These are phyloP conservation scores for Anastrepha obliqua DNA, from an alignment of 1,140 invertebrate species.

Conservation along the genomic window DNA sequence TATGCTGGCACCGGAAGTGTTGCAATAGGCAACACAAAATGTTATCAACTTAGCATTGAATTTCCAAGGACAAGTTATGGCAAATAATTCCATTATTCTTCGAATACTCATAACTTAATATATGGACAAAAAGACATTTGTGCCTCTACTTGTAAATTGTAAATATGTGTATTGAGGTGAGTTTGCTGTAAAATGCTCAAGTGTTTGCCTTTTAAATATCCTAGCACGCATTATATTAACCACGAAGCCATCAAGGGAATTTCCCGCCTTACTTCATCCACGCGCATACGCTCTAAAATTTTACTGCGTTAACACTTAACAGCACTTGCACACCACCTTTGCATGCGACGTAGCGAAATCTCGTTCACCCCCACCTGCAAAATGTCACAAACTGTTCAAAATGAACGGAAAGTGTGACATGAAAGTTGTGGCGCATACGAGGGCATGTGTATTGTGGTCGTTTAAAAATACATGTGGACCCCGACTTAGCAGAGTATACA, in stretches of 20 bases:
- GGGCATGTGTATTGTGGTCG: not conserved
- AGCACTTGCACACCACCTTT: not conserved
- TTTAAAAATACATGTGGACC: not conserved
- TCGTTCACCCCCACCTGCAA: not conserved
- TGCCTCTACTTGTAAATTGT: too few relatives aligned
- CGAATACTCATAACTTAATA: too few relatives aligned
- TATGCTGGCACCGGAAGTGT: too few relatives aligned
- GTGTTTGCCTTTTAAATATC: not conserved
- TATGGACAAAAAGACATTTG: too few relatives aligned
- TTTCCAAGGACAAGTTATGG: too few relatives aligned
- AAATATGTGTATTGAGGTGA: too few relatives aligned
- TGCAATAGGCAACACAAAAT: too few relatives aligned
- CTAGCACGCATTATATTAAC: not conserved
- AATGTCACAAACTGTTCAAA: not conserved
- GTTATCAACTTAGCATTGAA: too few relatives aligned
- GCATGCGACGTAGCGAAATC: not conserved
- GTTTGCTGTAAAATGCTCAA: too few relatives aligned
- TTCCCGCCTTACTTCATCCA: not conserved
- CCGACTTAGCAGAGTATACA: not conserved
- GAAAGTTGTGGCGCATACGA: not conserved
- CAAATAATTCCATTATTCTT: too few relatives aligned
- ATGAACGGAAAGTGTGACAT: not conserved
- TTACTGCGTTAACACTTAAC: constrained; percentile 1
- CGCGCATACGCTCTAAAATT: not conserved
- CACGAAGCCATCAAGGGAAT: not conserved